Percentiles rank a stretch among this genome's conserved stretches.
Conservation (phyloP, 2,797 vertebrate species). For the Otolemur crassicaudatus region DNA sequence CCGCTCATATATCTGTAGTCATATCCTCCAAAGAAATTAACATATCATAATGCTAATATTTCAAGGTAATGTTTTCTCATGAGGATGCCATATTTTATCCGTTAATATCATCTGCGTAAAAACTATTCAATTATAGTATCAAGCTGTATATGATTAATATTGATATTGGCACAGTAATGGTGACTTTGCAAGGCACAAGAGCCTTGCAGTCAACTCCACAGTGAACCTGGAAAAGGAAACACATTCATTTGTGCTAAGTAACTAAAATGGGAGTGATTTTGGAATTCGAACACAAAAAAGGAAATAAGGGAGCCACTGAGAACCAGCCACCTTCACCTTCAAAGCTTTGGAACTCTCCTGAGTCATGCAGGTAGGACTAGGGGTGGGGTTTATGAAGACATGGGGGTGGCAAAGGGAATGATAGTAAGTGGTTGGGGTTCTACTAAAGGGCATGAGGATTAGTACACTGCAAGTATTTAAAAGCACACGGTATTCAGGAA, state of each 20-base stretch:
- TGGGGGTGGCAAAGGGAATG: rapidly evolving
- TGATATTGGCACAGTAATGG: constrained; percentile 78
- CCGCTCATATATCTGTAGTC: constrained; percentile 88
- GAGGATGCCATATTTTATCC: constrained; percentile 91
- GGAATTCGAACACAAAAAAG: not conserved
- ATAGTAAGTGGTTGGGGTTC: rapidly evolving
- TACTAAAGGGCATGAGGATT: rapidly evolving
- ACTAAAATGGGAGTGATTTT: constrained; percentile 38
- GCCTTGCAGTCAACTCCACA: constrained; percentile 60
- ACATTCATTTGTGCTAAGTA: constrained; percentile 72
- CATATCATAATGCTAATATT: constrained; percentile 92
- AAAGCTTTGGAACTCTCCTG: not conserved
- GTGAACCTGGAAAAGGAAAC: constrained; percentile 29
- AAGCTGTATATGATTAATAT: constrained; percentile 88
- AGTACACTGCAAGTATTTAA: not conserved
- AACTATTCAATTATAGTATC: constrained; percentile 90
- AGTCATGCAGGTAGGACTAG: not conserved
- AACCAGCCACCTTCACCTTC: not conserved
- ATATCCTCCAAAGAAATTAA: constrained; percentile 90
- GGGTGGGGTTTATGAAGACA: not conserved
- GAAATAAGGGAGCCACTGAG: not conserved
- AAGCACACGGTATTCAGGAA: not conserved
- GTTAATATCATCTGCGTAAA: constrained; percentile 89
- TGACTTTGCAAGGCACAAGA: constrained; percentile 77
- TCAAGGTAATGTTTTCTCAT: constrained; percentile 92